These are phyloP conservation scores for Ommatoiulus sabulosus DNA, from an alignment of 2,888 invertebrate species.

Conservation along the genomic window DNA sequence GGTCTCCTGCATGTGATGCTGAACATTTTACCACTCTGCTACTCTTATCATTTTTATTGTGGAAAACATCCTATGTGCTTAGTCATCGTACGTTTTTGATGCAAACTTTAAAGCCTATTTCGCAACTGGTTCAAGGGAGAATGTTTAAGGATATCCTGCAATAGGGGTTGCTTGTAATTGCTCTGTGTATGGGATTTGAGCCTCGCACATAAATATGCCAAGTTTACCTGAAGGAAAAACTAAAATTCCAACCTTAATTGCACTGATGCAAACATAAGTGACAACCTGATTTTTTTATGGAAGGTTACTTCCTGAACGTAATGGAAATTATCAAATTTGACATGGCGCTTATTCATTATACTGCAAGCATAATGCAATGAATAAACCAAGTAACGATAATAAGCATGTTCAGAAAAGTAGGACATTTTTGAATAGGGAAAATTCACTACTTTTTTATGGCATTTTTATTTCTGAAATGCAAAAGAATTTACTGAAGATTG, in stretches of 20 bases:
- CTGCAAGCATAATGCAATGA: no score
- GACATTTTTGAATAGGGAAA: no score
- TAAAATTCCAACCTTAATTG: not conserved
- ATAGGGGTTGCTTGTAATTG: not conserved
- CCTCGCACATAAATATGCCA: not conserved
- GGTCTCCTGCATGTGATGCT: not conserved
- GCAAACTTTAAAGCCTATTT: not conserved
- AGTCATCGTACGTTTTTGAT: not conserved
- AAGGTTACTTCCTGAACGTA: no score
- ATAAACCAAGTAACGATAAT: no score
- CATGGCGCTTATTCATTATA: no score
- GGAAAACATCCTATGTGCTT: not conserved
- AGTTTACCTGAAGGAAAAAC: not conserved
- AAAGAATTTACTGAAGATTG: no score
- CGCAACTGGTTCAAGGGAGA: not conserved
- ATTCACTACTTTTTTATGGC: no score
- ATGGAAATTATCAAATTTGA: no score
- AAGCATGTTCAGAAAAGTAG: no score
- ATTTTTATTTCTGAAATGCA: no score
- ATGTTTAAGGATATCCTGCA: constrained; percentile 14
- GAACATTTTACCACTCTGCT: not conserved
- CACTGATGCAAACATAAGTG: not conserved
- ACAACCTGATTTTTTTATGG: no score
- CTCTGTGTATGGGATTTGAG: not conserved
- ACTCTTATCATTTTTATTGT: not conserved